These are phyloP conservation scores for Mythimna albipuncta DNA, from an alignment of 2,888 invertebrate species.

Conservation along the genomic window DNA sequence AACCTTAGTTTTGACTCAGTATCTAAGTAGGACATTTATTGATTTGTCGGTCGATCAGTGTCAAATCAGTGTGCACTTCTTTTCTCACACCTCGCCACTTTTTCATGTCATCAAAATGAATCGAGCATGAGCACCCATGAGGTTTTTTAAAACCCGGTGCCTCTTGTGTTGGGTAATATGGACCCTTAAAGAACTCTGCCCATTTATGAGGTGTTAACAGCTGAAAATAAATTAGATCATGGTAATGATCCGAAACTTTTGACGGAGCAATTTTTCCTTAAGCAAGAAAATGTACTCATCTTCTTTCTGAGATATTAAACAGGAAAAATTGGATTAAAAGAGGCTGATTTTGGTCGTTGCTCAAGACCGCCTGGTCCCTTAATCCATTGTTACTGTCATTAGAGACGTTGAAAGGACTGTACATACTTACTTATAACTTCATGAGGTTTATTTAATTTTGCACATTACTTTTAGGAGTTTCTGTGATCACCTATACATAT, in stretches of 20 bases:
- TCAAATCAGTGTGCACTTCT: too few relatives aligned
- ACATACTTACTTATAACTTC: not conserved
- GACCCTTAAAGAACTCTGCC: conserved; percentile 19
- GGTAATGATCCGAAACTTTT: not conserved
- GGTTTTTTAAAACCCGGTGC: too few relatives aligned
- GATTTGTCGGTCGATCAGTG: too few relatives aligned
- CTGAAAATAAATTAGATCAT: conserved; percentile 24
- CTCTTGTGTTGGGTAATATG: conserved; percentile 6
- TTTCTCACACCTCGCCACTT: too few relatives aligned
- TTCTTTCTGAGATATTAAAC: not conserved
- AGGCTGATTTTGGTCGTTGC: not conserved
- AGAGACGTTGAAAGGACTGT: not conserved
- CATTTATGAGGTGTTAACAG: conserved; percentile 23
- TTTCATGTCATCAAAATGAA: too few relatives aligned
- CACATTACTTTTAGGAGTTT: too few relatives aligned
- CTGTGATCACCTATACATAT: too few relatives aligned
- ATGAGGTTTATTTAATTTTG: not conserved
- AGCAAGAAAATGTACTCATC: not conserved
- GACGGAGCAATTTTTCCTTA: not conserved
- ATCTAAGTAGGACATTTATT: too few relatives aligned
- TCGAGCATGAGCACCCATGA: too few relatives aligned
- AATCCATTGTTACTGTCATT: not conserved
- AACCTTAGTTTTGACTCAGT: too few relatives aligned
- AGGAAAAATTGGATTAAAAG: not conserved
- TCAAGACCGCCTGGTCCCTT: not conserved